Evolutionary conservation across 1,140 invertebrate species (phyloP).

Genomic region (Drosophila parvula): DNA sequence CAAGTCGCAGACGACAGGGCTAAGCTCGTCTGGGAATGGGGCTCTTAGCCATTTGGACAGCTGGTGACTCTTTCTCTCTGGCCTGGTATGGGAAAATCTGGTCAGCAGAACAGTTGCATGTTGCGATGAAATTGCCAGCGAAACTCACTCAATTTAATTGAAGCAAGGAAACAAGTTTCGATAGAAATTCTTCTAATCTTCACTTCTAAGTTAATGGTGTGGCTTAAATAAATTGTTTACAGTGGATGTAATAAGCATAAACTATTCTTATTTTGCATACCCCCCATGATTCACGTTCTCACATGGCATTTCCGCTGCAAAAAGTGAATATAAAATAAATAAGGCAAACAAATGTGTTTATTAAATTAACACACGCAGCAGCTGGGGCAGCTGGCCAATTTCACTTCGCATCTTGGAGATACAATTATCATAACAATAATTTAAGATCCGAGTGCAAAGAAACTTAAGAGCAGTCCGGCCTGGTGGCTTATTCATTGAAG

Average conservation of each 20-base stretch:
- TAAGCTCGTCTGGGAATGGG: conserved; percentile 47
- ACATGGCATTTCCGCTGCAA: conserved; percentile 56
- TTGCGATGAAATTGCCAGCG: conserved; percentile 11
- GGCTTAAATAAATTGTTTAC: not conserved
- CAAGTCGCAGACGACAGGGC: conserved; percentile 73
- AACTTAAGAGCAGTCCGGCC: conserved; percentile 50
- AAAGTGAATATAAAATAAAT: conserved; percentile 64
- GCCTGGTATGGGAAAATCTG: conserved; percentile 19
- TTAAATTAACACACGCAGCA: conserved; percentile 74
- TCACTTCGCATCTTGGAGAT: conserved; percentile 16
- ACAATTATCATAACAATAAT: conserved; percentile 82
- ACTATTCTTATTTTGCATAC: not conserved
- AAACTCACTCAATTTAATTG: conserved; percentile 67
- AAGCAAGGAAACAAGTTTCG: conserved; percentile 8
- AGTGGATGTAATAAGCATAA: not conserved
- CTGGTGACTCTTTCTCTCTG: conserved; percentile 33
- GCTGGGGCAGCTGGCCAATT: conserved; percentile 18
- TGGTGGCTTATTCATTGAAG: conserved; percentile 50
- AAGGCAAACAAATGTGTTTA: conserved; percentile 75
- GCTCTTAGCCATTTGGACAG: conserved; percentile 33
- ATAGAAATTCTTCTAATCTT: not conserved
- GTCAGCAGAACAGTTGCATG: conserved; percentile 25
- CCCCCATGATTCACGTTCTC: conserved; percentile 33
- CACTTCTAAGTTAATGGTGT: no score
- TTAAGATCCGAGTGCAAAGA: conserved; percentile 61